A percentile compares a stretch with the other conserved stretches of the same genome.
Evolutionary conservation across 2,797 vertebrate genomes (phyloP).

Genomic region (Thamnophis elegans): DNA sequence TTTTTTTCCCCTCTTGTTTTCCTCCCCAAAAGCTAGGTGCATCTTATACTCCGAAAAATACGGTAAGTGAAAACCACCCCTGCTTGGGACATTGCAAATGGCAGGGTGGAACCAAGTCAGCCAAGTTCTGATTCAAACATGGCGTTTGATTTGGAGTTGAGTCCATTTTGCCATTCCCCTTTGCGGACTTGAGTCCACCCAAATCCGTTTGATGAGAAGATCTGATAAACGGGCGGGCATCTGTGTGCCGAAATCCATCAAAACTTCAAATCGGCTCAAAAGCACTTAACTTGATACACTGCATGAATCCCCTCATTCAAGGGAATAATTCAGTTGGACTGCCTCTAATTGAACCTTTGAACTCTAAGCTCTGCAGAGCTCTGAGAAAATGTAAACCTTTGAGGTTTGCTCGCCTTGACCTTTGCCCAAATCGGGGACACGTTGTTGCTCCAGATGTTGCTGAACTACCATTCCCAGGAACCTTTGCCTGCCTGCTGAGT

Average conservation of each 20-base stretch:
- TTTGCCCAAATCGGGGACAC: neutral
- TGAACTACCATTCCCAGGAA: neutral
- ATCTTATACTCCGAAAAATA: too few species aligned
- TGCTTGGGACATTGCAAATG: neutral
- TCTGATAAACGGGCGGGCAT: neutral
- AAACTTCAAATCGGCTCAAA: neutral
- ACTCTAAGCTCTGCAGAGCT: neutral
- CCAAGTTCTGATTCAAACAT: neutral
- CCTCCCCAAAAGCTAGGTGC: too few species aligned
- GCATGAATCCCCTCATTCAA: neutral
- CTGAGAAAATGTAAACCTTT: neutral
- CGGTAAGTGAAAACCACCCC: too few species aligned
- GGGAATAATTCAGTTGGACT: neutral
- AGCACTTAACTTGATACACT: neutral
- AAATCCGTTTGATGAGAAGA: neutral
- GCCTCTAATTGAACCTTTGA: neutral
- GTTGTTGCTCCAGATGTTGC: neutral
- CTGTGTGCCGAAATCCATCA: neutral
- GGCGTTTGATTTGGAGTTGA: neutral
- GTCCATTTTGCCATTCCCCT: neutral
- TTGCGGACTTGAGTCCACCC: neutral
- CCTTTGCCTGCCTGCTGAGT: neutral
- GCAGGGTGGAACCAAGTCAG: neutral
- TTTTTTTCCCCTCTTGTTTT: too few species aligned
- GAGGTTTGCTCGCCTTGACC: neutral